A percentile compares a stretch with the other conserved stretches of the same genome.
phyloP scores from a whole-genome alignment of 2,888 invertebrate species.

The Lycocerus yunnanus region DNA sequence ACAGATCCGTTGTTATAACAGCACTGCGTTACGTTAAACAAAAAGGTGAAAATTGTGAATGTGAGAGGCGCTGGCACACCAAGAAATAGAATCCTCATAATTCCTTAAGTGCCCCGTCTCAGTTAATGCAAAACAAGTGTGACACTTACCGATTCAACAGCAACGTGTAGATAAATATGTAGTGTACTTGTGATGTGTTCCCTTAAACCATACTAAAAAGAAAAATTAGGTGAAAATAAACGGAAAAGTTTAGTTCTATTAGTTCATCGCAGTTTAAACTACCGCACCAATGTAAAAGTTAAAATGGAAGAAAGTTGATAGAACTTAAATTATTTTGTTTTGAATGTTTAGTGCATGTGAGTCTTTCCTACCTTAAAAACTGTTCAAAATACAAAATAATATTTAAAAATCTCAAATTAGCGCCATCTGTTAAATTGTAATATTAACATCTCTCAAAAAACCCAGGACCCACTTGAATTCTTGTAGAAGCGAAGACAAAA shows the following conservation, averaged over 20 bases:
- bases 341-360: neutral
- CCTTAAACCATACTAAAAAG: conserved; percentile 46
- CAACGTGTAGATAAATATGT: conserved; percentile 3
- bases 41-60: neutral
- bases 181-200: conserved; percentile 13
- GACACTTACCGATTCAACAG: neutral
- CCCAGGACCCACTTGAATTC: too few relatives aligned
- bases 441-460: too few relatives aligned
- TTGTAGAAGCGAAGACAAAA: neutral
- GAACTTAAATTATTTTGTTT: neutral
- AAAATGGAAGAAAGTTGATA: neutral
- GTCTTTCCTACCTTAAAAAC: neutral
- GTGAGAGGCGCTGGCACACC: neutral
- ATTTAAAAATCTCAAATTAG: too few relatives aligned
- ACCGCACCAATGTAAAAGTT: neutral
- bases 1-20: too few relatives aligned
- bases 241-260: neutral
- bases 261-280: neutral
- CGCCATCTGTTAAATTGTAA: too few relatives aligned
- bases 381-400: too few relatives aligned
- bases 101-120: neutral
- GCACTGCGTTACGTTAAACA: neutral
- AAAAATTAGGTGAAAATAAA: conserved; percentile 28
- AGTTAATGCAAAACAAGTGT: neutral
- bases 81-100: neutral